Percentiles rank a stretch among this genome's conserved stretches.
Conservation (phyloP, 2,797 vertebrate species). For the Poeciliopsis turneri region DNA sequence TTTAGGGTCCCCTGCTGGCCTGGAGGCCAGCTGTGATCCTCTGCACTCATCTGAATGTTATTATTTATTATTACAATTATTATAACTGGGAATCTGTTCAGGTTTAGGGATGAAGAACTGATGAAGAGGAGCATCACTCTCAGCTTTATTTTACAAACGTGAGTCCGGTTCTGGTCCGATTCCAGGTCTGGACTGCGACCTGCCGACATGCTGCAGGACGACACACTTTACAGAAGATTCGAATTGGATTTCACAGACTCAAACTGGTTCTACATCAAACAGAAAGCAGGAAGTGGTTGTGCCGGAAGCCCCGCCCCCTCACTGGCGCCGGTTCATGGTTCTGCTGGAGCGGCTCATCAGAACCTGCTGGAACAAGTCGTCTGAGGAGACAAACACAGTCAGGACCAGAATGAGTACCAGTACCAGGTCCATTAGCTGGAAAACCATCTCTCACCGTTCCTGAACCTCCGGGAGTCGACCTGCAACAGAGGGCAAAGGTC, state of each 20-base stretch:
- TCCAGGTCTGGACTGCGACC: slow-evolving; percentile 49
- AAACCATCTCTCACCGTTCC: slow-evolving; percentile 71
- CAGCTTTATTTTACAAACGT: slow-evolving; percentile 62
- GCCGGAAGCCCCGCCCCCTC: slow-evolving; percentile 10
- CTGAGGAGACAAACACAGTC: slow-evolving; percentile 42
- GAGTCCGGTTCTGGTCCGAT: not conserved
- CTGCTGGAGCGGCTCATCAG: slow-evolving; percentile 76
- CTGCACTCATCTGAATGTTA: not conserved
- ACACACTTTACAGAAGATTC: slow-evolving; percentile 44
- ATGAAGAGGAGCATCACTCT: slow-evolving; percentile 14
- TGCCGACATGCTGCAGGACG: slow-evolving; percentile 73
- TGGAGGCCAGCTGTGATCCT: not conserved
- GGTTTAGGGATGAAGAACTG: not conserved
- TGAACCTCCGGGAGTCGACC: slow-evolving; percentile 64
- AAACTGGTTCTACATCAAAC: slow-evolving; percentile 43
- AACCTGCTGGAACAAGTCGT: slow-evolving; percentile 78
- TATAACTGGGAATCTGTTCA: not conserved
- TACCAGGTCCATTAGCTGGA: not conserved
- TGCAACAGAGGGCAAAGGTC: slow-evolving; percentile 43
- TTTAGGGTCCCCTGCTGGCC: not conserved
- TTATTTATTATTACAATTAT: not conserved
- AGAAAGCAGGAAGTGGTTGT: slow-evolving; percentile 9
- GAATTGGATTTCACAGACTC: slow-evolving; percentile 15
- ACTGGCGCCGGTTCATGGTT: slow-evolving; percentile 66
- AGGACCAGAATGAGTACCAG: not conserved